These are phyloP conservation scores for Meda fulgida DNA, from an alignment of 2,797 vertebrate genomes.

Conservation along the genomic window DNA sequence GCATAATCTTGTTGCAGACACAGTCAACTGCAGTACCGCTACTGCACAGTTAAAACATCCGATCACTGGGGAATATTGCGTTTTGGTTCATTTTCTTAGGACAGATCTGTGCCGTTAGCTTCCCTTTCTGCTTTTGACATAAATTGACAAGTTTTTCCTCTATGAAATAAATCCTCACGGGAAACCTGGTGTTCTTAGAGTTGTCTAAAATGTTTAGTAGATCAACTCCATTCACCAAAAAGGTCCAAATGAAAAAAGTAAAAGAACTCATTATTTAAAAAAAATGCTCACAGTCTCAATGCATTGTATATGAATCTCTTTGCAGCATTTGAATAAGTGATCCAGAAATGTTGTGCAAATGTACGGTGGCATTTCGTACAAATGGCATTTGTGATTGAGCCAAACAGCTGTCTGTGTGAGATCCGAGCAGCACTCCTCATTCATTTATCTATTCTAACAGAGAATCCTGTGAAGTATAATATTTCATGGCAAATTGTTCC, in stretches of 20 bases:
- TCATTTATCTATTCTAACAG: slow-evolving; percentile 32
- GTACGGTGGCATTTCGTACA: slow-evolving; percentile 10
- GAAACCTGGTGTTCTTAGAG: slow-evolving; percentile 32
- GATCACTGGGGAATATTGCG: slow-evolving; percentile 19
- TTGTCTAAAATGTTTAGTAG: slow-evolving; percentile 24
- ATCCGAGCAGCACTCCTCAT: slow-evolving; percentile 23
- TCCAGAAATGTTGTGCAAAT: slow-evolving; percentile 30
- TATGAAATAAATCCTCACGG: slow-evolving; percentile 20
- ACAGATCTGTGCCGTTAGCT: slow-evolving; percentile 27
- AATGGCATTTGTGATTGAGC: slow-evolving; percentile 31
- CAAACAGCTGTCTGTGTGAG: slow-evolving; percentile 33
- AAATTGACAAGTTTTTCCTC: slow-evolving; percentile 21
- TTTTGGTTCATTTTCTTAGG: slow-evolving; percentile 22
- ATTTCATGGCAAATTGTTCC: slow-evolving; percentile 29
- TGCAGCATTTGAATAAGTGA: slow-evolving; percentile 17
- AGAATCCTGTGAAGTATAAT: slow-evolving; percentile 38
- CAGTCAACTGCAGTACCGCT: neutral
- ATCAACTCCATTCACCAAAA: slow-evolving; percentile 14
- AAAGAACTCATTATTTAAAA: neutral
- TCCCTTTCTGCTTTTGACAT: slow-evolving; percentile 27
- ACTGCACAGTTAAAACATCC: slow-evolving; percentile 8
- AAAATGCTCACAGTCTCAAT: neutral
- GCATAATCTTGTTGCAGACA: neutral
- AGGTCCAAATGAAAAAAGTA: slow-evolving; percentile 1
- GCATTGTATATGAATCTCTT: slow-evolving; percentile 12